Base-by-base conservation (phyloP, 2,888 invertebrate species). In the Drosophila tripunctata region DNA sequence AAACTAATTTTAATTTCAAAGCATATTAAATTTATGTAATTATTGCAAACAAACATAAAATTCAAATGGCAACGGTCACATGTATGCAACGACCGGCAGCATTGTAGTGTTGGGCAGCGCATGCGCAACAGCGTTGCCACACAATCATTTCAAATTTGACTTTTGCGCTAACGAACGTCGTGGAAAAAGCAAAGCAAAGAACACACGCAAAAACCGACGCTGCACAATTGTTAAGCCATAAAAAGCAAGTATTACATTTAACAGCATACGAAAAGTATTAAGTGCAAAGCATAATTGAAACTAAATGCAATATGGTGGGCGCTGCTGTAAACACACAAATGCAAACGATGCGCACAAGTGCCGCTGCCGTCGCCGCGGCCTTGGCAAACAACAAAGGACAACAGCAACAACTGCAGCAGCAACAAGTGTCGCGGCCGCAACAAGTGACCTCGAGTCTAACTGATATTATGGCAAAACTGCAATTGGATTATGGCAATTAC, bases 401-500 rank as follows among this genome's bases (percentile, higher is more conserved):
- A 64, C 44, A 40, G 52, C 61, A 71, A 56, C 55, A 38, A 33
- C 14, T 41, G 41, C 38, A 50, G 33, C 38, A 50, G 57, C 58
- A 55, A 47, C 70, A 72, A 63, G 62, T 66, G 56, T 58, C 51
- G 57, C 54, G 5, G 60, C 66, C 10, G 47, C 55, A 75, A 75
- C 71, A 73, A 61, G 75, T 68, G 56, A 54, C 41, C 17, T 30
- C 54, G 4, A 75, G 52, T 35, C 52, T 90, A 27, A 33, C 67
- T 0, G 79, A 81, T 4, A 88, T 90, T 8, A 86, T 91, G 67
- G 70, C 77, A 0, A 80, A 89, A 55, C 57, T 91, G n/a, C 82
- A 88, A 40, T 50, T 63, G 44, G 90, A 90, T 47, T 91, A 84
- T 57, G 67, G 80, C 5, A 63, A 76, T 10, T 91, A 88, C 58